phyloP scores from a whole-genome alignment of 1,140 invertebrate genomes.

The Zaprionus taronus region DNA sequence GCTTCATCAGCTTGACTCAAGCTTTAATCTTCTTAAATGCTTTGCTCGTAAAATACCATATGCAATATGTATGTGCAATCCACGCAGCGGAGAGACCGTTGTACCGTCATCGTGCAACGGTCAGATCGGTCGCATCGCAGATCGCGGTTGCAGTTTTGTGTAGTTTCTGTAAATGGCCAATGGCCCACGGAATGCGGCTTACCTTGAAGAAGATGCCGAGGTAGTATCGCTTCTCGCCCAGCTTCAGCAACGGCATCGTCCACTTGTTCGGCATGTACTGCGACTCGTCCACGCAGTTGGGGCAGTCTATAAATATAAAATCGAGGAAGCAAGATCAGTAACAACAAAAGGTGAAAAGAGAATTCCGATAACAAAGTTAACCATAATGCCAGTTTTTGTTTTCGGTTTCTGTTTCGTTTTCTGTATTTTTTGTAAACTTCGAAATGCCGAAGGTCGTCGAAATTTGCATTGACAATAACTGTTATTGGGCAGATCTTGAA shows the following conservation, averaged over 20 bases:
- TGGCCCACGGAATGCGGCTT: conserved; percentile 81
- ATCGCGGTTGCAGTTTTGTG: conserved; percentile 27
- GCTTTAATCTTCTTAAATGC: conserved; percentile 27
- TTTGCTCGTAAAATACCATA: conserved; percentile 39
- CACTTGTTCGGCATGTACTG: conserved; percentile 88
- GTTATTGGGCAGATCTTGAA: neutral
- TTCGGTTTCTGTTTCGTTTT: neutral
- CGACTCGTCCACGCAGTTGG: conserved; percentile 91
- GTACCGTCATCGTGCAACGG: conserved; percentile 39
- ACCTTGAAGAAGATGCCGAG: conserved; percentile 96
- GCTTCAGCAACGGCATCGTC: conserved; percentile 94
- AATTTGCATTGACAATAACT: conserved; percentile 3
- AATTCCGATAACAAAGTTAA: conserved; percentile 40
- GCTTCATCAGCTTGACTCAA: neutral
- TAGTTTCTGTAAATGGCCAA: conserved; percentile 48
- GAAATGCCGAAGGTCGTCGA: conserved; percentile 3
- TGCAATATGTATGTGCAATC: conserved; percentile 52
- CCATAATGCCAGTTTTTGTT: conserved; percentile 12
- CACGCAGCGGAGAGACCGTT: conserved; percentile 22
- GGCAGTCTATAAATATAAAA: conserved; percentile 87
- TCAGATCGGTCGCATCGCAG: neutral
- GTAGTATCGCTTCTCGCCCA: conserved; percentile 94
- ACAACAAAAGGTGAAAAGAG: conserved; percentile 15
- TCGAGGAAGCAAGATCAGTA: conserved; percentile 33
- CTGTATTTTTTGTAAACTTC: conserved; percentile 7